phyloP scores from a whole-genome alignment of 2,113 vertebrate species.

The Caracal caracal region DNA sequence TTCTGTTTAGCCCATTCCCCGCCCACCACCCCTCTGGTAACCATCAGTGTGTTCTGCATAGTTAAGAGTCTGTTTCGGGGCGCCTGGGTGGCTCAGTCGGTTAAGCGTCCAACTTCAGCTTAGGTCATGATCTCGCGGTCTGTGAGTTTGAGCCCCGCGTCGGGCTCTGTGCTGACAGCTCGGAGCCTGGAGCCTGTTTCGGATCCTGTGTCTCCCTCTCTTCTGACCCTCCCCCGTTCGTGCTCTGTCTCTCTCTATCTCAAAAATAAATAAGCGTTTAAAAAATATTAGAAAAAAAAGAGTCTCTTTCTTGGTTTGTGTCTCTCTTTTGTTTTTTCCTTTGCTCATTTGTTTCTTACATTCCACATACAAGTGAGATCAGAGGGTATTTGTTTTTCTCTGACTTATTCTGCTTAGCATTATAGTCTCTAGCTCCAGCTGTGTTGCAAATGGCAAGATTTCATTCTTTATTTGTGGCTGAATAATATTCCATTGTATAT shows the following conservation, averaged over 20 bases:
- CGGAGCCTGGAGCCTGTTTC: too few species aligned
- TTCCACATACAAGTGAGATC: not conserved
- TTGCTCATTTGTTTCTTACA: not conserved
- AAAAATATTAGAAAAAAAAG: not conserved
- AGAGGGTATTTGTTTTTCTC: not conserved
- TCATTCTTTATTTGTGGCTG: not conserved
- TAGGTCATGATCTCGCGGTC: too few species aligned
- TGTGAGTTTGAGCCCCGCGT: too few species aligned
- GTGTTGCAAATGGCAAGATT: not conserved
- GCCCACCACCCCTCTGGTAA: not conserved
- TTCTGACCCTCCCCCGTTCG: too few species aligned
- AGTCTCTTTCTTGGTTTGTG: not conserved
- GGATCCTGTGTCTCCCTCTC: too few species aligned
- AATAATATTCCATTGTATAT: not conserved
- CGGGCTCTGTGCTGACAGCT: too few species aligned
- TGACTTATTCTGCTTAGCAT: not conserved
- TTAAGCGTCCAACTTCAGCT: too few species aligned
- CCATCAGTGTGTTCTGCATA: not conserved
- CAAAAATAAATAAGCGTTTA: too few species aligned
- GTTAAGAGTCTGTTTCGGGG: not conserved
- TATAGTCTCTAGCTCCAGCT: not conserved
- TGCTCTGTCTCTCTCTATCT: too few species aligned
- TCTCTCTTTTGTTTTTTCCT: not conserved
- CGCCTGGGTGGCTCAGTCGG: too few species aligned
- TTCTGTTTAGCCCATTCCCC: not conserved